Percentiles rank a stretch among this genome's conserved stretches.
Conservation (phyloP, 1,140 invertebrate genomes). For the Acyrthosiphon pisum region DNA sequence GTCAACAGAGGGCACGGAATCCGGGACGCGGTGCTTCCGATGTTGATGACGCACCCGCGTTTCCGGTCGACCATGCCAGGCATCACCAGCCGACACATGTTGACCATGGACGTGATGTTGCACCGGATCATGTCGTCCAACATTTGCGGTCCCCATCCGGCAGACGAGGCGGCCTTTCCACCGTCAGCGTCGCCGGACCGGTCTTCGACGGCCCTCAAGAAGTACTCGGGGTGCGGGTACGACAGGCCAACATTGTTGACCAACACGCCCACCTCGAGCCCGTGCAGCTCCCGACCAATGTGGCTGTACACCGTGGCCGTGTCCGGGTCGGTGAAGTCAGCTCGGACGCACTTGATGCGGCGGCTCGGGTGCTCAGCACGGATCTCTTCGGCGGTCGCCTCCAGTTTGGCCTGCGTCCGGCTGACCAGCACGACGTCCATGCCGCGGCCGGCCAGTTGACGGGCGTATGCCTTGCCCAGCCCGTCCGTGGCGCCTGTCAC, state of each 20-base stretch:
- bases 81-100: constrained; percentile 77
- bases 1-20: constrained; percentile 84
- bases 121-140: constrained; percentile 67
- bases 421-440: constrained; percentile 90
- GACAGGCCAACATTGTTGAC: constrained; percentile 96
- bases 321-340: constrained; percentile 76
- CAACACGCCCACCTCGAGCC: constrained; percentile 87
- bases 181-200: not conserved
- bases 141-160: constrained; percentile 56
- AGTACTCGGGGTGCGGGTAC: constrained; percentile 87
- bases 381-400: constrained; percentile 70
- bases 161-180: not conserved
- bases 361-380: not conserved
- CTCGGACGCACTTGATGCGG: constrained; percentile 61
- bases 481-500: constrained; percentile 92
- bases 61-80: constrained; percentile 86
- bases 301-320: constrained; percentile 76
- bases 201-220: constrained; percentile 66
- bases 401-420: constrained; percentile 81
- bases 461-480: constrained; percentile 88
- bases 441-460: constrained; percentile 80
- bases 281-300: constrained; percentile 76
- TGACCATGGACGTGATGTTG: constrained; percentile 70
- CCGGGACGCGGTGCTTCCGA: constrained; percentile 83
- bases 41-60: constrained; percentile 89